Evolutionary conservation across 2,113 vertebrate species (phyloP).

Genomic region (Corapipo altera): DNA sequence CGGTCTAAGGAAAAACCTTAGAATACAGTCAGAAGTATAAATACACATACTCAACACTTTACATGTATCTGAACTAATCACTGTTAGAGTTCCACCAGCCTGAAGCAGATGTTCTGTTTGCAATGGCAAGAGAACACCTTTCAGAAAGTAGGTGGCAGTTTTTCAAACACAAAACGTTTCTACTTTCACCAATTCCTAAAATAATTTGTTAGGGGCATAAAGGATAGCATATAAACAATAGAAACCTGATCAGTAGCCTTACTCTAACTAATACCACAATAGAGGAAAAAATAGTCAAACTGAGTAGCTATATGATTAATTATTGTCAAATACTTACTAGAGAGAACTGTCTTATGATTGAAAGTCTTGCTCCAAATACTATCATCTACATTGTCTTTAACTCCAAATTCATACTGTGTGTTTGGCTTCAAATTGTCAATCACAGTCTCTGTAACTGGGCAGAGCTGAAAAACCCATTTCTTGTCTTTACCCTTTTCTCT

Average conservation of each 20-base stretch:
- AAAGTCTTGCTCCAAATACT: slow-evolving; percentile 89
- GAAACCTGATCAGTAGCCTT: neutral
- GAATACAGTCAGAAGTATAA: neutral
- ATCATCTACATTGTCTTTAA: slow-evolving; percentile 83
- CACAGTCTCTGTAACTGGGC: slow-evolving; percentile 90
- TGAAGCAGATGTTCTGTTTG: neutral
- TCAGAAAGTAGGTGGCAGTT: neutral
- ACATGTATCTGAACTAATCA: neutral
- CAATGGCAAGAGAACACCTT: neutral
- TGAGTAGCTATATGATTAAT: neutral
- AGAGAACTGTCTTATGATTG: slow-evolving; percentile 82
- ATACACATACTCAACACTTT: neutral
- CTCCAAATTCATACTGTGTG: slow-evolving; percentile 90
- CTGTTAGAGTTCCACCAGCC: neutral
- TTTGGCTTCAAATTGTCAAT: slow-evolving; percentile 91
- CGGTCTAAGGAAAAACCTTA: neutral
- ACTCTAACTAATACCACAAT: neutral
- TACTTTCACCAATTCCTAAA: neutral
- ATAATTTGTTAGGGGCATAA: neutral
- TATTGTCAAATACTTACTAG: slow-evolving; percentile 72
- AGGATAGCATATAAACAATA: neutral
- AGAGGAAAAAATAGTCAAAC: neutral
- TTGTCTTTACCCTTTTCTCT: slow-evolving; percentile 88
- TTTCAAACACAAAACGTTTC: neutral
- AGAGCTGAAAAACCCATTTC: slow-evolving; percentile 93